Base-by-base conservation (phyloP, 2,113 vertebrate genomes). In the Pangasianodon gigas region DNA sequence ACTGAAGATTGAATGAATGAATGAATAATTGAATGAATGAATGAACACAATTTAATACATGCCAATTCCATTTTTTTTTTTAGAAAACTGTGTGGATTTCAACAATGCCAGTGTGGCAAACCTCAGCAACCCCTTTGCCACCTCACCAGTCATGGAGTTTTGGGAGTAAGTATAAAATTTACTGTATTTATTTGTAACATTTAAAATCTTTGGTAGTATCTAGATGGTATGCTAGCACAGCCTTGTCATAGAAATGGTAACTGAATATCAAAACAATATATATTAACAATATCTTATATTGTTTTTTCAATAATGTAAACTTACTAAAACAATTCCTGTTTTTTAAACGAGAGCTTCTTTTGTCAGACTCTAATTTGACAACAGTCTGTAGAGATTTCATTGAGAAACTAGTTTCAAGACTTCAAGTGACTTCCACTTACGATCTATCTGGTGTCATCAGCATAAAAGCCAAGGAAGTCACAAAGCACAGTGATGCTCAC, bases 61-160 rank as follows among this genome's bases (percentile, higher is more conserved):
- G 46, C 11, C 46, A n/a, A 51, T 80, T 77, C 0, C 41, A 37
- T 3, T 83, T 60, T 60, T 11, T 83, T 83, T 24, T 93, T 48
- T 92, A 99, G 98, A 99, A 90, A 97, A 97, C 92, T 99, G 98
- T 84, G 96, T 98, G 92, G 98, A 99, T 94, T 98, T 96, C 94
- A 97, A 97, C 92, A 98, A 97, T 92, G 95, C 97, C 93, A 99
- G 99, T 32, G 90, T 96, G 90, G 98, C 96, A 95, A 99, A 99
- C 96, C 96, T 97, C 94, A 98, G 96, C 90, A 95, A 97, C 91
- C 96, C 96, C 90, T 99, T 98, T 16, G 96, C 97, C 88, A 98
- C 98, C 54, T 99, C 98, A 91, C 98, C 98, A 11, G 98, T 99
- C 92, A 99, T 99, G 93, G 98, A 99, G 93, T 99, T 99, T 93